Evolutionary conservation across 2,888 invertebrate genomes (phyloP).

Genomic region (Tridacna gigas): DNA sequence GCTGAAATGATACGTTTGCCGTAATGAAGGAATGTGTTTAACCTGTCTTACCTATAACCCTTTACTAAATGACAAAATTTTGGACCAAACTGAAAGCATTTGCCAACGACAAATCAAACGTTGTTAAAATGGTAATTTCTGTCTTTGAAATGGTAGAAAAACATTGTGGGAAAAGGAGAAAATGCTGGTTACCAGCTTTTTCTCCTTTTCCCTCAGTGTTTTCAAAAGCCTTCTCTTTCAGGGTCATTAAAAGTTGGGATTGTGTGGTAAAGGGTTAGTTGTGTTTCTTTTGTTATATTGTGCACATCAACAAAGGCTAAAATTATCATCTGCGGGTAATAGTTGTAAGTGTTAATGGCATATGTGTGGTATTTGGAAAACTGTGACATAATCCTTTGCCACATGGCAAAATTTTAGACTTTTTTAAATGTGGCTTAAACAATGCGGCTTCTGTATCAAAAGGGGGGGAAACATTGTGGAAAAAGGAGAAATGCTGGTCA

Average conservation of each 20-base stretch:
- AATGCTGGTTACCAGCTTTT: background rate
- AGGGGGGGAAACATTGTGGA: background rate
- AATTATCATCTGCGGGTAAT: conserved; percentile 26
- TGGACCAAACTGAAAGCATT: no score
- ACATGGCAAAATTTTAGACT: no score
- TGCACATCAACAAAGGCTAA: conserved; percentile 25
- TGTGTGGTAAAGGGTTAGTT: background rate
- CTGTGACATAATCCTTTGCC: conserved; percentile 97
- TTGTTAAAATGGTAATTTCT: no score
- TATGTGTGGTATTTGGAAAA: background rate
- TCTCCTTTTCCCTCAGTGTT: background rate
- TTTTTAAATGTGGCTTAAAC: no score
- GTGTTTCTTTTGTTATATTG: conserved; percentile 17
- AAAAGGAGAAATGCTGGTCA: no score
- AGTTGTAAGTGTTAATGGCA: background rate
- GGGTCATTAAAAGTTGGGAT: no score
- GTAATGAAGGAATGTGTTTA: no score
- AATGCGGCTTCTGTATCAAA: background rate
- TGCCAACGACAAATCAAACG: no score
- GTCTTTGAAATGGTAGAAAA: no score
- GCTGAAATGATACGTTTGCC: no score
- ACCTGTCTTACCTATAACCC: no score
- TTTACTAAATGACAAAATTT: no score
- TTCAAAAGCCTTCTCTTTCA: background rate
- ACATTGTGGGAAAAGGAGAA: background rate